Evolutionary conservation across 1,140 invertebrate genomes (phyloP).

Genomic region (Bombus soroeensis): DNA sequence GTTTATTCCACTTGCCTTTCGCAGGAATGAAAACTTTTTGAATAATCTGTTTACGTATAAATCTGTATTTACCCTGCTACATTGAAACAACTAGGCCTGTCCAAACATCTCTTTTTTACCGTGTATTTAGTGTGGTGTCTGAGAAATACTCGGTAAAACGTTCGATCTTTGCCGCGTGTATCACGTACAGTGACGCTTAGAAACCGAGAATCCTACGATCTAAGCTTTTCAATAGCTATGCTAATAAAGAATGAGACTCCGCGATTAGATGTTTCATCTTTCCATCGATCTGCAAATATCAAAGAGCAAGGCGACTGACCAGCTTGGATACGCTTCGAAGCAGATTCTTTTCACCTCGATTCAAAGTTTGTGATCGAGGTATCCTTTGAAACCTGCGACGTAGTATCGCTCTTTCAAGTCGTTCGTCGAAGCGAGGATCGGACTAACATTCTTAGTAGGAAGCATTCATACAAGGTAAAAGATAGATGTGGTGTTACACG

Average conservation of each 20-base stretch:
- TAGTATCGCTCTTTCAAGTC: slow-evolving; percentile 44
- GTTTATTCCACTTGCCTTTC: background rate
- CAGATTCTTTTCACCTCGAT: slow-evolving; percentile 50
- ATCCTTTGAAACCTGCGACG: slow-evolving; percentile 57
- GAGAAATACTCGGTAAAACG: slow-evolving; percentile 36
- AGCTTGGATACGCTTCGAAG: slow-evolving; percentile 50
- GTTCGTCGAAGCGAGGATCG: slow-evolving; percentile 65
- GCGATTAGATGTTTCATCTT: slow-evolving; percentile 33
- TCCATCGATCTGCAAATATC: slow-evolving; percentile 37
- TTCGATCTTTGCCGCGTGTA: slow-evolving; percentile 72
- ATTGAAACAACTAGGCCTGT: background rate
- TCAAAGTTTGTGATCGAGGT: slow-evolving; percentile 43
- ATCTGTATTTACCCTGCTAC: background rate
- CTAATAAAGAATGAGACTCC: background rate
- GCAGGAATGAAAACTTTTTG: background rate
- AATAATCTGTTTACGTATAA: background rate
- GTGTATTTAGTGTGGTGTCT: slow-evolving; percentile 16
- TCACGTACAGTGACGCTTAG: slow-evolving; percentile 53
- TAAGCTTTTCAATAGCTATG: slow-evolving; percentile 23
- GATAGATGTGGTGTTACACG: background rate
- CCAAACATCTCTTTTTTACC: background rate
- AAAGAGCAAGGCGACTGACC: slow-evolving; percentile 52
- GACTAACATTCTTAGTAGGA: too few relatives aligned
- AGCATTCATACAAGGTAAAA: background rate
- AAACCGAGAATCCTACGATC: background rate